A percentile compares a stretch with the other conserved stretches of the same genome.
Conservation (phyloP, 1,140 invertebrate species). For the Heliconius eleuchia region DNA sequence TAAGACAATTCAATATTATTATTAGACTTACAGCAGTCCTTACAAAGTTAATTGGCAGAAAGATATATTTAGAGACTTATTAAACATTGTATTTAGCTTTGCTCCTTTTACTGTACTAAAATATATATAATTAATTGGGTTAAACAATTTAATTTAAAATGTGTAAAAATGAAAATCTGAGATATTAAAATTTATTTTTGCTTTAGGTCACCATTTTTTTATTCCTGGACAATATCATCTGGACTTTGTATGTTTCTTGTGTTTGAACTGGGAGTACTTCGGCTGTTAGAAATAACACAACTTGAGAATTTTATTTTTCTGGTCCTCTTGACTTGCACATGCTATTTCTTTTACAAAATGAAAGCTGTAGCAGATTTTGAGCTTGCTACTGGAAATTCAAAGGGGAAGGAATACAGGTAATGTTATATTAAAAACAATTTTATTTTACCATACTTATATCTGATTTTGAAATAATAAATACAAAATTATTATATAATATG, state of each 20-base stretch:
- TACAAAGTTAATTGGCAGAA: no score
- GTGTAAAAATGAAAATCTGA: no score
- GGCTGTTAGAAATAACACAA: conserved; percentile 84
- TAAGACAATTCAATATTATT: background rate
- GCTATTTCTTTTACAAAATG: conserved; percentile 83
- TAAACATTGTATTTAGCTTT: no score
- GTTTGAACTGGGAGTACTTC: conserved; percentile 85
- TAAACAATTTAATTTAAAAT: no score
- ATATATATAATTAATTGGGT: no score
- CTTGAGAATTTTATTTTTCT: conserved; percentile 86
- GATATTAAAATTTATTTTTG: conserved; percentile 22
- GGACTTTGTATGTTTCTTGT: conserved; percentile 83
- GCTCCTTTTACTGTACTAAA: no score
- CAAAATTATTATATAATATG: no score
- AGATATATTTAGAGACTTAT: no score
- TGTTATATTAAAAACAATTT: background rate
- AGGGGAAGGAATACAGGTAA: conserved; percentile 71
- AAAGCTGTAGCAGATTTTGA: conserved; percentile 78
- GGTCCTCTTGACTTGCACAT: conserved; percentile 80
- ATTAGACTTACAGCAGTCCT: no score
- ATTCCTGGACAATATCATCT: conserved; percentile 85
- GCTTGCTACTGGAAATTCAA: conserved; percentile 57
- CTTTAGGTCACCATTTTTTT: conserved; percentile 85
- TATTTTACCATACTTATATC: background rate
- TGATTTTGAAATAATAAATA: background rate